phyloP scores from a whole-genome alignment of 2,113 vertebrate species.

The Rhegmatorhina hoffmannsi region DNA sequence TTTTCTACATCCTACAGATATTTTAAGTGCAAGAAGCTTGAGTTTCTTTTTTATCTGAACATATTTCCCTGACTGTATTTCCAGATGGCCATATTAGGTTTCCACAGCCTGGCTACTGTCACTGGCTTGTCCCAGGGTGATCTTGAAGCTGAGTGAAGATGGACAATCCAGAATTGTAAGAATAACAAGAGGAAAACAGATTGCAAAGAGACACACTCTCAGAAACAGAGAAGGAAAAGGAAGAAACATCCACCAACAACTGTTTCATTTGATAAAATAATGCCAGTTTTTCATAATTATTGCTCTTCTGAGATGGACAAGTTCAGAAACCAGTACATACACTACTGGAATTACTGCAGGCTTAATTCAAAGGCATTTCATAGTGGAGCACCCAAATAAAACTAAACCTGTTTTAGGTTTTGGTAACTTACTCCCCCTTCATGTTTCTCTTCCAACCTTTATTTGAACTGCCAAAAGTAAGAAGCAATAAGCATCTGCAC shows the following conservation, averaged over 20 bases:
- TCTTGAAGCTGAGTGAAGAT: background rate
- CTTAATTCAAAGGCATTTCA: background rate
- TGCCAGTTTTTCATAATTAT: background rate
- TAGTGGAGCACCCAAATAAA: background rate
- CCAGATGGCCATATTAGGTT: conserved; percentile 25
- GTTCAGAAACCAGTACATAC: background rate
- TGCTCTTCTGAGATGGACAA: background rate
- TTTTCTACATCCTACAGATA: conserved; percentile 13
- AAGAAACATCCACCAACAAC: background rate
- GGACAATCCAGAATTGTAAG: background rate
- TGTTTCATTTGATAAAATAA: background rate
- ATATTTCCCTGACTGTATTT: conserved; percentile 1
- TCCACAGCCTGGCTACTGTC: conserved; percentile 16
- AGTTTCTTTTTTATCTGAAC: background rate
- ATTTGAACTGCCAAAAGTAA: background rate
- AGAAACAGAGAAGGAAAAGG: background rate
- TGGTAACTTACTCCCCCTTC: background rate
- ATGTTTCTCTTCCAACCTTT: background rate
- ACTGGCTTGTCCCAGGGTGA: conserved; percentile 15
- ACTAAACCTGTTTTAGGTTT: background rate
- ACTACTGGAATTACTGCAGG: background rate
- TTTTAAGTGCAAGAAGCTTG: background rate
- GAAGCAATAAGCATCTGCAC: background rate
- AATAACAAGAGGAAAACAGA: conserved; percentile 18
- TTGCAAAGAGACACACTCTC: background rate